Evolutionary conservation across 2,113 vertebrate genomes (phyloP).

Genomic region (Scatophagus argus): DNA sequence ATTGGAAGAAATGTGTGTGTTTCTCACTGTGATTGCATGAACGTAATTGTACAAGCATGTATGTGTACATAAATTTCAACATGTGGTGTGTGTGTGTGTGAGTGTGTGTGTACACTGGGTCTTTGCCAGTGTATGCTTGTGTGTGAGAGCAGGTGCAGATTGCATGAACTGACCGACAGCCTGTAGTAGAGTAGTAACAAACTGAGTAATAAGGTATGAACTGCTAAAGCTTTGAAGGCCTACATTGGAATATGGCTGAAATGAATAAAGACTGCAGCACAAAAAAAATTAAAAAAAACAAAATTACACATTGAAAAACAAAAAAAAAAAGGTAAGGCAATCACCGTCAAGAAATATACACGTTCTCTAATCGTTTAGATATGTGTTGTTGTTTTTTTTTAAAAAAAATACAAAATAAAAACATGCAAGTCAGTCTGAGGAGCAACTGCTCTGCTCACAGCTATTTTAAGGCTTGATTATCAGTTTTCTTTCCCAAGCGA

Average conservation of each 20-base stretch:
- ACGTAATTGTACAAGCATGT: conserved; percentile 28
- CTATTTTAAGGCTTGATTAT: conserved; percentile 82
- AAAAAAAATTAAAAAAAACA: conserved; percentile 32
- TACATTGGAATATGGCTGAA: conserved; percentile 81
- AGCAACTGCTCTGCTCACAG: conserved; percentile 72
- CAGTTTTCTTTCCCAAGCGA: conserved; percentile 65
- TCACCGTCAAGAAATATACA: conserved; percentile 84
- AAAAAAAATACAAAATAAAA: conserved; percentile 64
- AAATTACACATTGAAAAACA: conserved; percentile 81
- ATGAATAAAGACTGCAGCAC: conserved; percentile 75
- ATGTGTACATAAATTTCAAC: conserved; percentile 4
- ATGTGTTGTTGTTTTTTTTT: too few species aligned
- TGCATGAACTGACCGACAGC: conserved; percentile 53
- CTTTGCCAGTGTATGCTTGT: conserved; percentile 38
- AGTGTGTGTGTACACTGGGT: conserved; percentile 19
- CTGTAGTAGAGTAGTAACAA: conserved; percentile 52
- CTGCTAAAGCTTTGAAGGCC: conserved; percentile 79
- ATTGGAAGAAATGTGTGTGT: conserved; percentile 62
- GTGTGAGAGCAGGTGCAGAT: conserved; percentile 41
- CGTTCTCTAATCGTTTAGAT: conserved; percentile 85
- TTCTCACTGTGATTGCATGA: conserved; percentile 70
- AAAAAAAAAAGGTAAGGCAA: conserved; percentile 83
- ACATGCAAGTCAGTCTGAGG: conserved; percentile 81
- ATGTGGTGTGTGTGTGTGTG: too few species aligned
- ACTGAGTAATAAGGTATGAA: conserved; percentile 59